Conservation (phyloP, 2,888 invertebrate genomes). For the Parnassius orleans region DNA sequence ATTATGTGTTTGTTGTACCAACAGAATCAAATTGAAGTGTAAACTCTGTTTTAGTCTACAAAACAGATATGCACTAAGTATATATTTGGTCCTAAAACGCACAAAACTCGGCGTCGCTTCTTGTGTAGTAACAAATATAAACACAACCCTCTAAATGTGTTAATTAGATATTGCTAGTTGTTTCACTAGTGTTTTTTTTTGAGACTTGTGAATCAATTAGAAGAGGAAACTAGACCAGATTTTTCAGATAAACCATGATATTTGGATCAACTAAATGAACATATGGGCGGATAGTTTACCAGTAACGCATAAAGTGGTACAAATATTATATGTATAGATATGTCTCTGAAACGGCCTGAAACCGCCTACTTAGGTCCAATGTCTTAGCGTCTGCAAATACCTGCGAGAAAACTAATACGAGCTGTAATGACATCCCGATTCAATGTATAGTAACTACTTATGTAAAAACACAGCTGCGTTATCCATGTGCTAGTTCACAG, state of each 20-base stretch:
- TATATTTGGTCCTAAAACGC: neutral
- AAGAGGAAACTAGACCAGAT: no score
- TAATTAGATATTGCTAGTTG: no score
- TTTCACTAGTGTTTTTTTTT: no score
- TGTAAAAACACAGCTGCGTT: no score
- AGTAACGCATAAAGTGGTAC: neutral
- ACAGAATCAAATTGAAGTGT: neutral
- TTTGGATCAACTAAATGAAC: neutral
- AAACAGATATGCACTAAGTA: neutral
- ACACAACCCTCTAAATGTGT: no score
- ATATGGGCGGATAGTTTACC: neutral
- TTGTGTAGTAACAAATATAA: no score
- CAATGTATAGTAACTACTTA: no score
- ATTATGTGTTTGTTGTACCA: neutral
- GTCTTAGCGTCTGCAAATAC: neutral
- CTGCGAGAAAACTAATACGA: neutral
- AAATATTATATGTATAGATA: conserved; percentile 1
- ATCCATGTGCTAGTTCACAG: no score
- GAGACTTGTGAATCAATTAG: no score
- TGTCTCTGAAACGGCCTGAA: neutral
- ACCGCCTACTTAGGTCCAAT: neutral
- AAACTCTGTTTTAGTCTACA: neutral
- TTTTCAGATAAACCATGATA: no score
- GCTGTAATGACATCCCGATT: no score
- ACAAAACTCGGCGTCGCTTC: no score